phyloP scores from a whole-genome alignment of 2,888 invertebrate species.

The Auanema freiburgensis region DNA sequence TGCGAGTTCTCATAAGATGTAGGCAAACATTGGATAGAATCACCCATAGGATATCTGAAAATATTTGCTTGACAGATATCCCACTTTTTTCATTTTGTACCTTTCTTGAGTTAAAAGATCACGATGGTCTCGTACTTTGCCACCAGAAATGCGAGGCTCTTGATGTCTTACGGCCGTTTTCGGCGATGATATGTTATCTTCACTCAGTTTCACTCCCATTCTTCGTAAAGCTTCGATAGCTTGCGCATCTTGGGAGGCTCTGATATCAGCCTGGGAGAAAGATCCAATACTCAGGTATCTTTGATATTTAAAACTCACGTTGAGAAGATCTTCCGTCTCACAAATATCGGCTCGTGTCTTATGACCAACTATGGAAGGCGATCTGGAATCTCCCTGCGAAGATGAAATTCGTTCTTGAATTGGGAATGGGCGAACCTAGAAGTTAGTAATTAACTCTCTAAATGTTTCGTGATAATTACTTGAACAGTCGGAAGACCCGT shows the following conservation, averaged over 20 bases:
- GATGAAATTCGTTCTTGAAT: slow-evolving; percentile 16
- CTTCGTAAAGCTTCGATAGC: slow-evolving; percentile 18
- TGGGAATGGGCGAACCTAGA: slow-evolving; percentile 22
- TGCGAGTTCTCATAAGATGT: slow-evolving; percentile 22
- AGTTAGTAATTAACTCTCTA: background rate
- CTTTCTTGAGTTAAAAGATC: background rate
- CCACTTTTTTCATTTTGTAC: background rate
- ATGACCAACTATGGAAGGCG: slow-evolving; percentile 23
- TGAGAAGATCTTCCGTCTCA: background rate
- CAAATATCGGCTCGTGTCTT: too few species aligned
- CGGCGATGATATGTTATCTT: slow-evolving; percentile 11
- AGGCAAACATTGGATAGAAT: slow-evolving; percentile 48
- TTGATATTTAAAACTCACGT: background rate
- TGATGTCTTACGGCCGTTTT: too few species aligned
- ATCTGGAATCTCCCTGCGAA: slow-evolving; percentile 25
- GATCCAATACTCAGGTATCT: background rate
- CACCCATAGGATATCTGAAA: slow-evolving; percentile 23
- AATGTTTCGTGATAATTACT: background rate
- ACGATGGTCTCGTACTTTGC: slow-evolving; percentile 18
- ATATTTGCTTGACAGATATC: background rate
- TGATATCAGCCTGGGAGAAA: slow-evolving; percentile 13
- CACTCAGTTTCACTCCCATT: slow-evolving; percentile 16
- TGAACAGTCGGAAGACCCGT: slow-evolving; percentile 43
- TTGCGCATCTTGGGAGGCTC: slow-evolving; percentile 14
- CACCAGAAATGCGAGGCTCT: background rate